Percentiles rank a stretch among this genome's conserved stretches.
Evolutionary conservation across 2,888 invertebrate genomes (phyloP).

Genomic region (Micoletzkya japonica): DNA sequence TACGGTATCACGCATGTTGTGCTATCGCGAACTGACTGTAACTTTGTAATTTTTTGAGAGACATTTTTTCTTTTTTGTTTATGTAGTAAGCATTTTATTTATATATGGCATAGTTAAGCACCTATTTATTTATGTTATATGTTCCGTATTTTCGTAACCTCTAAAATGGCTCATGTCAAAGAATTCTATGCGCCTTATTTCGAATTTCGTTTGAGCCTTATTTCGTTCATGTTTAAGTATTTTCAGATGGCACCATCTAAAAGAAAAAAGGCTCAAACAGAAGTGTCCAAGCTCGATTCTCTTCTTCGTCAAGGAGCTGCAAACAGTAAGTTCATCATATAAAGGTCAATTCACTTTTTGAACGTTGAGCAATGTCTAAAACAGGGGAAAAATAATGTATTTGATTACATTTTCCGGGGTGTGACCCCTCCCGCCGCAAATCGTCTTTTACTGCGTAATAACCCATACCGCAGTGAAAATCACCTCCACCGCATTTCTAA

Average conservation of each 20-base stretch:
- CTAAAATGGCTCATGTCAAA: slow-evolving; percentile 23
- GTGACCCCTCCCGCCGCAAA: no score
- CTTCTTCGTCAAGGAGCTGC: slow-evolving; percentile 28
- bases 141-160: neutral
- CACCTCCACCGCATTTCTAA: no score
- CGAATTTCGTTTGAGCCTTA: neutral
- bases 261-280: slow-evolving; percentile 18
- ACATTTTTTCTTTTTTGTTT: neutral
- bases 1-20: no score
- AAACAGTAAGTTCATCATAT: slow-evolving; percentile 21
- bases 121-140: neutral
- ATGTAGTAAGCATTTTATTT: neutral
- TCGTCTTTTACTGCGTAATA: no score
- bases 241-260: neutral
- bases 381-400: no score
- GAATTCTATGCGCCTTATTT: no score
- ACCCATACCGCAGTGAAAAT: no score
- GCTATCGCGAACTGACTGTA: neutral
- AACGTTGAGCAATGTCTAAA: no score
- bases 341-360: no score
- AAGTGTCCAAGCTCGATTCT: slow-evolving; percentile 21
- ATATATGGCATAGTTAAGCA: neutral
- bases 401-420: no score
- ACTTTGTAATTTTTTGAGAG: no score
- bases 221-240: neutral